These are phyloP conservation scores for Phrynocephalus forsythii DNA, from an alignment of 2,797 vertebrate species.

Conservation along the genomic window DNA sequence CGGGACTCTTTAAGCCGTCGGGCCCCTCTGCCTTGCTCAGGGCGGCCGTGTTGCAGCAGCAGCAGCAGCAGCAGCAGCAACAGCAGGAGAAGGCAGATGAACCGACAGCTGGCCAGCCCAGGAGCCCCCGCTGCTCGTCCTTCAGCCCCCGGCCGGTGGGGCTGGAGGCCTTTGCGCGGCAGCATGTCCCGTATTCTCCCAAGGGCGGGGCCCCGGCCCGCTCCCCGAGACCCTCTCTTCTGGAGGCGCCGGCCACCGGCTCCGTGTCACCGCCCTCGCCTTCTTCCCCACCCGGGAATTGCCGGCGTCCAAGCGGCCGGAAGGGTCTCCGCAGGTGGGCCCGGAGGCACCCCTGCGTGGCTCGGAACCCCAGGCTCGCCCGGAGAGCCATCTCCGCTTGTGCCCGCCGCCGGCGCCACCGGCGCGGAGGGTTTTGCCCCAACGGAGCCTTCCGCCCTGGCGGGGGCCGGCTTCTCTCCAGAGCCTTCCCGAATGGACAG, in stretches of 20 bases:
- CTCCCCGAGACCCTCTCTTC: conserved; percentile 77
- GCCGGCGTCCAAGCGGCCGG: conserved; percentile 77
- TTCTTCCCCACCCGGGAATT: conserved; percentile 70
- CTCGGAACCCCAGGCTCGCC: conserved; percentile 79
- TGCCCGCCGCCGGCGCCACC: conserved; percentile 72
- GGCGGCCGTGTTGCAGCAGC: conserved; percentile 80
- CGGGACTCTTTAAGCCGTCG: conserved; percentile 82
- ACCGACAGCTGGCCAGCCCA: conserved; percentile 75
- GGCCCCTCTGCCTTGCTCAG: conserved; percentile 85
- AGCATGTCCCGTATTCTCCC: conserved; percentile 82
- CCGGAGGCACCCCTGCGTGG: conserved; percentile 77
- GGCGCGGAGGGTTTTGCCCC: conserved; percentile 72
- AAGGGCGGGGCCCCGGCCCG: conserved; percentile 84
- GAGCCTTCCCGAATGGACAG: conserved; percentile 81
- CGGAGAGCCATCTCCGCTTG: conserved; percentile 80
- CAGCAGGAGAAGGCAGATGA: conserved; percentile 74
- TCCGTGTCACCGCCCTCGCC: not conserved
- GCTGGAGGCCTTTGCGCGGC: conserved; percentile 79
- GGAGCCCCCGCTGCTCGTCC: conserved; percentile 80
- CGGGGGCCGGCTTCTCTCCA: conserved; percentile 68
- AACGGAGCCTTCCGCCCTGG: conserved; percentile 61
- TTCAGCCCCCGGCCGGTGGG: conserved; percentile 83
- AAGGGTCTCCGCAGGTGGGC: conserved; percentile 76
- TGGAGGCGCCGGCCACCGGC: conserved; percentile 64
- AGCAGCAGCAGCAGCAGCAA: conserved; percentile 75